Evolutionary conservation across 2,113 vertebrate species (phyloP), one percentile per base, ranked within the genome.

Genomic region (Nesogale talazaci): DNA sequence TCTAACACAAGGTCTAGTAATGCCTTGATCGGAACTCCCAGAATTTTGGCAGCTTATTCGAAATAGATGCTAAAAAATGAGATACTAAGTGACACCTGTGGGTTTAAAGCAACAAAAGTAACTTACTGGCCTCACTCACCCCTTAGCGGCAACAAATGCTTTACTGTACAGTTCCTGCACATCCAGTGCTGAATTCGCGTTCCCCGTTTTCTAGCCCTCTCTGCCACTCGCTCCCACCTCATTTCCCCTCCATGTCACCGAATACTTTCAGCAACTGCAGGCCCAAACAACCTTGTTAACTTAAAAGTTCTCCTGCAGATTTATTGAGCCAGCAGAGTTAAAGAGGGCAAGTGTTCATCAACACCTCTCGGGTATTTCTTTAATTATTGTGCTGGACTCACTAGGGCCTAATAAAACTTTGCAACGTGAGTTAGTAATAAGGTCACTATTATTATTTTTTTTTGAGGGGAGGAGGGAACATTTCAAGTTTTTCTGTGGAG

Each of bases 331-430:
- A 94, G 92, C 83, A 78, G 61, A 94, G 91, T 94, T 96, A 87
- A 94, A 94, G 92, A 61, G 89, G 91, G 94, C 88, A 91, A 95
- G 91, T 87, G 96, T 95, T 97, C 96, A 97, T 96, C 96, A 93
- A 96, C 7, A 52, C 96, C 97, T 98, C 97, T 92, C 90, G 96
- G 90, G 96, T 88, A 95, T 98, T 98, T 97, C 96, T 97, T 92
- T 98, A 97, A 97, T 98, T 98, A 97, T 95, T 97, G 95, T 87
- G 59, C 94, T 96, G 80, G 92, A 96, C 94, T 96, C 97, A 97
- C 98, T 77, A 31, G 97, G 96, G 97, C 85, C 97, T 93, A 92
- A 91, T 98, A 97, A 98, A 97, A 96, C 91, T 96, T 95, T 97
- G 96, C 94, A 89, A 86, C 93, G 91, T 95, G 97, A 89, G 79